These are phyloP conservation scores for Calliphora vicina DNA, from an alignment of 1,140 invertebrate genomes.

Conservation along the genomic window DNA sequence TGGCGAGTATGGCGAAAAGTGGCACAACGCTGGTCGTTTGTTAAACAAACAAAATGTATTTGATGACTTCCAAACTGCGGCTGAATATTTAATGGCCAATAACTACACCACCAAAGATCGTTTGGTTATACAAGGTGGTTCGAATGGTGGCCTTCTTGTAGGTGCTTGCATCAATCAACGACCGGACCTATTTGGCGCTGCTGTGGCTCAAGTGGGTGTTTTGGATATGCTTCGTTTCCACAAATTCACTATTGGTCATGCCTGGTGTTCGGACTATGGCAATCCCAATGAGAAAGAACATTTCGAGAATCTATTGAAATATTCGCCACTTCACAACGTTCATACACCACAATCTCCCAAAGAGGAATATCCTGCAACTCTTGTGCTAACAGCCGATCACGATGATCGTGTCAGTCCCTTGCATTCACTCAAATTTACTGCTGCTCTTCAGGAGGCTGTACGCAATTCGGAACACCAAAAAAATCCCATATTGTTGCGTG, in stretches of 20 bases:
- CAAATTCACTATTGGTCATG: constrained; percentile 97
- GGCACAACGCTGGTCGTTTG: constrained; percentile 93
- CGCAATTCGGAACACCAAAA: constrained; percentile 72
- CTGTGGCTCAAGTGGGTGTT: constrained; percentile 91
- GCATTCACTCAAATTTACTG: constrained; percentile 95
- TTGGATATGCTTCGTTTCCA: constrained; percentile 98
- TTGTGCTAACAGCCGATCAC: constrained; percentile 95
- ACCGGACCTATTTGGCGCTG: constrained; percentile 93
- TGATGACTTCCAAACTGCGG: constrained; percentile 94
- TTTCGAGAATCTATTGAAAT: constrained; percentile 89
- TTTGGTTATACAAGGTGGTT: constrained; percentile 91
- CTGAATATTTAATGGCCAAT: constrained; percentile 86
- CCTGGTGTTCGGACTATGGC: constrained; percentile 97
- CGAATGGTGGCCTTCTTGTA: constrained; percentile 95
- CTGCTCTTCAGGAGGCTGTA: constrained; percentile 84
- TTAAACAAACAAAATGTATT: constrained; percentile 98
- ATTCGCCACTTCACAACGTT: constrained; percentile 96
- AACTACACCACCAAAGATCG: constrained; percentile 81
- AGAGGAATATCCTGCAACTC: constrained; percentile 86
- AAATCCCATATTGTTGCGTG: constrained; percentile 88
- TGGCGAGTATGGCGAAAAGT: constrained; percentile 96
- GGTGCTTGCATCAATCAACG: constrained; percentile 93
- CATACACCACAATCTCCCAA: constrained; percentile 67
- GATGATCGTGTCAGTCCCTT: constrained; percentile 97
- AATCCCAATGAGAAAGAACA: constrained; percentile 87